These are phyloP conservation scores for Drosophila eohydei DNA, from an alignment of 2,888 invertebrate species.

Conservation along the genomic window DNA sequence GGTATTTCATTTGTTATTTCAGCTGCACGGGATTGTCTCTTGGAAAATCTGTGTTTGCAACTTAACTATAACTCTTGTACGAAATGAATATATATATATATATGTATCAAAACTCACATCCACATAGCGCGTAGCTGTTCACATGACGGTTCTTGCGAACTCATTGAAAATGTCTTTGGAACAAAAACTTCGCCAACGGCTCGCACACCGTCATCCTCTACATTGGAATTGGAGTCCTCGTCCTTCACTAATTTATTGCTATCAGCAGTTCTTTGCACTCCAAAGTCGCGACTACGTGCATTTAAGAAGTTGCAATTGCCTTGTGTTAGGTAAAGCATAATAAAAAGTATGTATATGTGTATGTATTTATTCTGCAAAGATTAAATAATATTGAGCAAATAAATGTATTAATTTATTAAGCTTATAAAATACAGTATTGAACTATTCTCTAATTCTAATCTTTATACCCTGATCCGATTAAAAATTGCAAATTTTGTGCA, in stretches of 20 bases:
- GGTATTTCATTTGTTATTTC: conserved; percentile 95
- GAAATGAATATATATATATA: background rate
- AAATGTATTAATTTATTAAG: background rate
- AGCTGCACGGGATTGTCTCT: conserved; percentile 93
- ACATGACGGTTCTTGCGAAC: conserved; percentile 90
- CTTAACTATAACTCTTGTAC: too few species aligned
- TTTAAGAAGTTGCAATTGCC: conserved; percentile 57
- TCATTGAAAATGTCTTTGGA: conserved; percentile 80
- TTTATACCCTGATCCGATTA: too few species aligned
- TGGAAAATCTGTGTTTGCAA: conserved; percentile 88
- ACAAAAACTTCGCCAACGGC: conserved; percentile 80
- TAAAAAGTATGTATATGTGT: conserved; percentile 50
- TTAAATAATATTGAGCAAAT: background rate
- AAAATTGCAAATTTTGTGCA: too few species aligned
- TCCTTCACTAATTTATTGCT: conserved; percentile 50
- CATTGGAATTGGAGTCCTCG: conserved; percentile 28
- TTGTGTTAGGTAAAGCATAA: conserved; percentile 38
- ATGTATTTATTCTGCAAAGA: conserved; percentile 50
- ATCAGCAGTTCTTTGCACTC: conserved; percentile 34
- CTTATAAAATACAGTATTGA: too few species aligned
- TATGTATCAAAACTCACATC: conserved; percentile 86
- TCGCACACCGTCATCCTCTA: conserved; percentile 28
- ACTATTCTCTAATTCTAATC: too few species aligned
- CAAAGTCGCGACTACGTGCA: conserved; percentile 50
- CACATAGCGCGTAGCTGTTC: conserved; percentile 96